Evolutionary conservation across 2,888 invertebrate genomes (phyloP), one percentile per base, ranked within the genome.

Genomic region (Frankliniella fusca): DNA sequence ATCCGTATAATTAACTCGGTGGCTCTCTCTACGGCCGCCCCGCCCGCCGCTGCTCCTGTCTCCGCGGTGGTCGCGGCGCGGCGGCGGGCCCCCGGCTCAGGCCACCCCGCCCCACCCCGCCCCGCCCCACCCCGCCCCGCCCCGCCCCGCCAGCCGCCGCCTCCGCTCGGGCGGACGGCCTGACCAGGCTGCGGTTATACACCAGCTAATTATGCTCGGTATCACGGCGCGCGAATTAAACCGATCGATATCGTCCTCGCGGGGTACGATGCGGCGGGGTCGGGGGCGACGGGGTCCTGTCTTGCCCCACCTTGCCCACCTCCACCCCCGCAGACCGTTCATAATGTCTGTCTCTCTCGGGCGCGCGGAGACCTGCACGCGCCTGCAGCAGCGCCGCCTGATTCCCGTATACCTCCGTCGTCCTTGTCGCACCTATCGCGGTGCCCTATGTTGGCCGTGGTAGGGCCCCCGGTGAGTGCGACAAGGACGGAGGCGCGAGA

Each of bases 1-100:
- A 76, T 76, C 27, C 23, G 70, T 27, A 76, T 76, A 76, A 76
- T 76, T 76, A 76, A 76, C 70, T 76, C 70, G 27, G 70, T 27
- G 23, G 27, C 23, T 70, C 70, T 27, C n/a, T n/a, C n/a, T n/a
- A n/a, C n/a, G n/a, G 70, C 27, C 38, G 38, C 38, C 18, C 12
- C 50, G 50, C 50, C n/a, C 38, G 38, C 38, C 38, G 38, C 38
- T 38, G 38, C 38, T 5, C 38, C n/a, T 65, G 65, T 20, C 70
- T 70, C 23, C 70, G 70, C 27, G 70, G 70, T 76, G 27, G 70
- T 27, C 70, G 70, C 27, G 23, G 70, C 20, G 54, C 54, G 54
- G 20, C 54, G 12, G 54, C 54, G 18, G 54, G 15, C 38, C 38
- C 38, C 38, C 38, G 38, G 38, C 38, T 38, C 38, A 38, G 38